Evolutionary conservation across 1,140 invertebrate species (phyloP).

Genomic region (Zaprionus davidi): DNA sequence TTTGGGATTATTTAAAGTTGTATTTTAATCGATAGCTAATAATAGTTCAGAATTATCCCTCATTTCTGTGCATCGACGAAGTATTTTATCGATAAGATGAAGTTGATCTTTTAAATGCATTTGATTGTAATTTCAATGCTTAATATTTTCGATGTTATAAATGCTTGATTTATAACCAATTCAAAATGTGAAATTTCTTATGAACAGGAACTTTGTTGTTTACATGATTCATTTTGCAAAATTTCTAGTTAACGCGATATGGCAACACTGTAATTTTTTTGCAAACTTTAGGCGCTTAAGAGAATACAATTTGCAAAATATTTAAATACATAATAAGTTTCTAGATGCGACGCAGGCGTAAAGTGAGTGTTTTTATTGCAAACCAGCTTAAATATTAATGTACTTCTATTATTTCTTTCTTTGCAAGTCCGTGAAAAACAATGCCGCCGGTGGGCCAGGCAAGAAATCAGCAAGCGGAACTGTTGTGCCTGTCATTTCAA

Average conservation of each 20-base stretch:
- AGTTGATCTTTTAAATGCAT: too few species aligned
- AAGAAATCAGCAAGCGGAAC: slow-evolving; percentile 56
- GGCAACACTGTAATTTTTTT: not conserved
- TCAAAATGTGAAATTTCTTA: not conserved
- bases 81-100: too few species aligned
- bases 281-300: not conserved
- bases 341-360: not conserved
- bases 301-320: not conserved
- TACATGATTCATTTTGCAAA: not conserved
- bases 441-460: slow-evolving; percentile 35
- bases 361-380: not conserved
- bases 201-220: not conserved
- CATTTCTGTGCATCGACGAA: too few species aligned
- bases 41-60: too few species aligned
- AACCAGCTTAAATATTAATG: not conserved
- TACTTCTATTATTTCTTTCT: not conserved
- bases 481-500: slow-evolving; percentile 89
- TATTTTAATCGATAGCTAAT: too few species aligned
- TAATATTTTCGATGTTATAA: too few species aligned
- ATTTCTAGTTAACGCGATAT: not conserved
- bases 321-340: not conserved
- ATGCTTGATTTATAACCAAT: not conserved
- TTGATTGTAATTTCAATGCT: too few species aligned
- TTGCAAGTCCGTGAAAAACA: slow-evolving; percentile 71
- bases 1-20: too few species aligned